These are phyloP conservation scores for Plutella xylostella DNA, from an alignment of 2,888 invertebrate species.

Conservation along the genomic window DNA sequence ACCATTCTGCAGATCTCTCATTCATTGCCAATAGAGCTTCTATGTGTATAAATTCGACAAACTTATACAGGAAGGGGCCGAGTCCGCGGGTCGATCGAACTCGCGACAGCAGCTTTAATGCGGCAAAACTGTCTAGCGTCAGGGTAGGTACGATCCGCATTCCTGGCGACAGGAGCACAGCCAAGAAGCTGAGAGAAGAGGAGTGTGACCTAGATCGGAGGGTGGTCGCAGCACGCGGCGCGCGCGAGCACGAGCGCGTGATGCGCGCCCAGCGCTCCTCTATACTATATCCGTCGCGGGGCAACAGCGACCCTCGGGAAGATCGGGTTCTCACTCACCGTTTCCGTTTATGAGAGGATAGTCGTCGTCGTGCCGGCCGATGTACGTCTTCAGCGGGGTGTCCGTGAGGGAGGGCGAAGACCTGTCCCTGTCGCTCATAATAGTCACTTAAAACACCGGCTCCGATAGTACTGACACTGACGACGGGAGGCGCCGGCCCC, in stretches of 20 bases:
- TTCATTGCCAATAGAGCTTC: too few relatives aligned
- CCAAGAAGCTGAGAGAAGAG: too few relatives aligned
- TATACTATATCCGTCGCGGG: constrained; percentile 8
- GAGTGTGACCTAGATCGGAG: constrained; percentile 19
- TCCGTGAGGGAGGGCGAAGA: constrained; percentile 89
- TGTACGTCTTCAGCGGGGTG: constrained; percentile 88
- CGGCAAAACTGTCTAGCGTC: constrained; percentile 34
- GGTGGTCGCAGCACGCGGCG: constrained; percentile 23
- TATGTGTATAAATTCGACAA: too few relatives aligned
- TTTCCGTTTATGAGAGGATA: constrained; percentile 84
- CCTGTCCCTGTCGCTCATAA: constrained; percentile 92
- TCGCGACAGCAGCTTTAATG: constrained; percentile 43
- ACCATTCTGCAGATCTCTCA: too few relatives aligned
- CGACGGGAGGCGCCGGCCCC: constrained; percentile 56
- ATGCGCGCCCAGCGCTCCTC: constrained; percentile 20
- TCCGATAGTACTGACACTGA: constrained; percentile 40
- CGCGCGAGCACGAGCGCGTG: constrained; percentile 25
- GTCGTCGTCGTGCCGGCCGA: constrained; percentile 85
- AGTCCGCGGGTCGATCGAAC: constrained; percentile 48
- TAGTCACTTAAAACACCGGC: constrained; percentile 68
- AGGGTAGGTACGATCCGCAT: constrained; percentile 12
- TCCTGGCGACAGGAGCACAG: constrained; percentile 14
- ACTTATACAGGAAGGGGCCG: constrained; percentile 23
- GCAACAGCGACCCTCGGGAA: constrained; percentile 3
- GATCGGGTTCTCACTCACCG: constrained; percentile 56